Conservation (phyloP, 2,113 vertebrate genomes). For the Xiphophorus maculatus region DNA sequence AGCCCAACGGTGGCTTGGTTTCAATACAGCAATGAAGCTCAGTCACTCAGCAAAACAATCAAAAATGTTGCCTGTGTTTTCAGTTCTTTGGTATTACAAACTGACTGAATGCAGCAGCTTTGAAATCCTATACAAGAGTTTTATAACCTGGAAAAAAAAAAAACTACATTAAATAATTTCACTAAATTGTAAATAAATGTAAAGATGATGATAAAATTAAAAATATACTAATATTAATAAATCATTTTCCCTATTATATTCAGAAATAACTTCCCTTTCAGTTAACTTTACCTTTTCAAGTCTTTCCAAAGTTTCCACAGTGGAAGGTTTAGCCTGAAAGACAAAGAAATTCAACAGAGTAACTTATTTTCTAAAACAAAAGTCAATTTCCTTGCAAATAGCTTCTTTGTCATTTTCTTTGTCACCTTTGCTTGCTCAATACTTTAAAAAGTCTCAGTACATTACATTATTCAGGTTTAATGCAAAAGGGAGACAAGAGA, state of each 20-base stretch:
- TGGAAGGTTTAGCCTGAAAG: constrained; percentile 91
- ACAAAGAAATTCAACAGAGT: constrained; percentile 30
- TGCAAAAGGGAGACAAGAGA: neutral
- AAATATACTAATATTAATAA: too few species aligned
- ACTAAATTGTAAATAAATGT: too few species aligned
- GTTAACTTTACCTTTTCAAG: constrained; percentile 91
- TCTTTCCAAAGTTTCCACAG: constrained; percentile 93
- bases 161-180: neutral
- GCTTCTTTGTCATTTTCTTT: neutral
- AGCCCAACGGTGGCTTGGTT: constrained; percentile 53
- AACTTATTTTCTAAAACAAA: constrained; percentile 6
- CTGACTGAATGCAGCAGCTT: neutral
- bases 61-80: neutral
- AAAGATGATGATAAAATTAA: too few species aligned
- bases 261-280: too few species aligned
- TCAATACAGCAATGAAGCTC: constrained; percentile 55
- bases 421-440: too few species aligned
- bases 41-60: constrained; percentile 26
- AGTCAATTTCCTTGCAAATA: neutral
- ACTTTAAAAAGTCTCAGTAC: neutral
- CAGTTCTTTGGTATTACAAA: neutral
- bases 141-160: neutral
- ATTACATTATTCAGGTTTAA: neutral
- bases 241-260: too few species aligned
- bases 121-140: neutral